These are phyloP conservation scores for Rostratula benghalensis DNA, from an alignment of 2,113 vertebrate species.

Conservation along the genomic window DNA sequence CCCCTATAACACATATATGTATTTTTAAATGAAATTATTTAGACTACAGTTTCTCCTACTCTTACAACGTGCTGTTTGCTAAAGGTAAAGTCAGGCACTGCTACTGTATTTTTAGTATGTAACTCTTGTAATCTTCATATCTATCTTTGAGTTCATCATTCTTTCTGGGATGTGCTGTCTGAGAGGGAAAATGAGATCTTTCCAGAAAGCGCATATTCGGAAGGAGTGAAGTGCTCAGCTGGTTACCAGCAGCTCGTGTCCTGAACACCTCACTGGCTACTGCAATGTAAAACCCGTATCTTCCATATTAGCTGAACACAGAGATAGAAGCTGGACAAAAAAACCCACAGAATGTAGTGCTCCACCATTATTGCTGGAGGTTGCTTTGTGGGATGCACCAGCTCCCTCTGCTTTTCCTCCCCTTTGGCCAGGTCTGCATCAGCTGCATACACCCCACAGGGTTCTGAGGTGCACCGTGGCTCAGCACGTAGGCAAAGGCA, in stretches of 20 bases:
- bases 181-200: not conserved
- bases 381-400: fast-evolving
- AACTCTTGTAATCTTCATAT: not conserved
- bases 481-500: not conserved
- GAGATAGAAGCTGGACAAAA: not conserved
- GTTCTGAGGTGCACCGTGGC: not conserved
- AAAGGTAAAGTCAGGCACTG: not conserved
- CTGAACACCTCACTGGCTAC: not conserved
- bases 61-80: not conserved
- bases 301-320: not conserved
- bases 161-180: not conserved
- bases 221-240: not conserved
- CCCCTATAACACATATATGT: not conserved
- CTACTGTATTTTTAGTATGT: not conserved
- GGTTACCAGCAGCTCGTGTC: not conserved
- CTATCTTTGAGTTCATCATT: not conserved
- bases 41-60: not conserved
- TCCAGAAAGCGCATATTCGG: not conserved
- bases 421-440: not conserved
- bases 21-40: not conserved
- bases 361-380: fast-evolving
- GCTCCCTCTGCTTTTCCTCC: not conserved
- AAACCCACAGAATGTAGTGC: fast-evolving
- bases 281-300: not conserved
- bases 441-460: fast-evolving